Percentiles rank a stretch among this genome's conserved stretches.
Conservation (phyloP, 2,113 vertebrate genomes). For the Neomonachus schauinslandi region DNA sequence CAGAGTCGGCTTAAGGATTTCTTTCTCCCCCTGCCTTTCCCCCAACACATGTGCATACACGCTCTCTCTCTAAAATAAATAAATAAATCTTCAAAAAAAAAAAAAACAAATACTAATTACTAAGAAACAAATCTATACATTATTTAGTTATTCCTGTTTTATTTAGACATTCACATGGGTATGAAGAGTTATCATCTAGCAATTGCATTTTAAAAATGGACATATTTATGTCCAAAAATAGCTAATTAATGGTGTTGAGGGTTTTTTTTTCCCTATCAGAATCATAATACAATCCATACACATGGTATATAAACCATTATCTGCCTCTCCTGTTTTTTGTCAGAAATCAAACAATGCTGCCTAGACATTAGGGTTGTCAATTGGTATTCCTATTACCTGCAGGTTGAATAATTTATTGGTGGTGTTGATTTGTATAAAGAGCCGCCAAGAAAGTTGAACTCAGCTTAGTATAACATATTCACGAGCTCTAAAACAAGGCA, state of each 20-base stretch:
- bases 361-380: neutral
- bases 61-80: neutral
- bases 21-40: neutral
- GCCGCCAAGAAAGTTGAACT: neutral
- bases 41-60: neutral
- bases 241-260: neutral
- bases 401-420: neutral
- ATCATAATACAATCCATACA: neutral
- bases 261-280: neutral
- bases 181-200: neutral
- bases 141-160: constrained; percentile 49
- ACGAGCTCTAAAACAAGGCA: neutral
- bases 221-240: neutral
- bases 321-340: neutral
- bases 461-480: neutral
- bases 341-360: neutral
- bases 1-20: neutral
- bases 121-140: constrained; percentile 69
- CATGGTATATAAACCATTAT: neutral
- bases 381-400: neutral
- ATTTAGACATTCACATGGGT: constrained; percentile 60
- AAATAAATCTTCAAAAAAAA: neutral
- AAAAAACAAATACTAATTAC: constrained; percentile 48
- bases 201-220: constrained; percentile 25
- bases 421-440: neutral